Evolutionary conservation across 2,113 vertebrate species (phyloP), one percentile per base, ranked within the genome.

Genomic region (Ictidomys tridecemlineatus): DNA sequence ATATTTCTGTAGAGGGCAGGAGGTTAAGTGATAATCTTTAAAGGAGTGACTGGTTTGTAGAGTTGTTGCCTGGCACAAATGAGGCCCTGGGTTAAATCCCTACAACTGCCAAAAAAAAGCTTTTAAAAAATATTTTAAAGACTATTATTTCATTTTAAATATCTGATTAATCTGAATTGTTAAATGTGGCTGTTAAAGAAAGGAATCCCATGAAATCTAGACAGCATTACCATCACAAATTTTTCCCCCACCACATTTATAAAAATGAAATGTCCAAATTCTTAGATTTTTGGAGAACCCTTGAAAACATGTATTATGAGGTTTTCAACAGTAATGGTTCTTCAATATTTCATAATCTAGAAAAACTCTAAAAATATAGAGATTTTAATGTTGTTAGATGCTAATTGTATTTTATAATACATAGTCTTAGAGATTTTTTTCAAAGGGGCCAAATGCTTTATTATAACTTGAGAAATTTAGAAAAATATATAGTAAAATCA

Each of bases 151-250:
- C n/a, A n/a, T n/a, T n/a, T n/a, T n/a, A n/a, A 97, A 95, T 95
- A 93, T 98, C 93, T 88, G 84, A 97, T 94, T 92, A 87, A 70
- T 20, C 63, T 67, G 65, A 67, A 92, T 80, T 92, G 26, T 95
- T 89, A 97, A 96, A 34, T 42, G 4, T 69, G 12, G 12, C 0
- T 53, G 51, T 53, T 53, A 53, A 53, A 53, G 51, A 53, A 14
- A 53, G 51, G 13, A 53, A 53, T 14, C 51, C 51, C 13, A 53
- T 14, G 51, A 53, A 53, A 14, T 53, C 51, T 53, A 53, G 51
- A 14, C 4, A 53, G 13, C 0, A 17, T 53, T 53, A 53, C 51
- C 51, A 53, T 17, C 51, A 53, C 9, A 53, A 53, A 16, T 16
- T 53, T 2, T 53, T 53, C 51, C 13, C 51, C 51, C 14, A 53